These are phyloP conservation scores for Hylomyscus alleni DNA, from an alignment of 2,797 vertebrate species.

Conservation along the genomic window DNA sequence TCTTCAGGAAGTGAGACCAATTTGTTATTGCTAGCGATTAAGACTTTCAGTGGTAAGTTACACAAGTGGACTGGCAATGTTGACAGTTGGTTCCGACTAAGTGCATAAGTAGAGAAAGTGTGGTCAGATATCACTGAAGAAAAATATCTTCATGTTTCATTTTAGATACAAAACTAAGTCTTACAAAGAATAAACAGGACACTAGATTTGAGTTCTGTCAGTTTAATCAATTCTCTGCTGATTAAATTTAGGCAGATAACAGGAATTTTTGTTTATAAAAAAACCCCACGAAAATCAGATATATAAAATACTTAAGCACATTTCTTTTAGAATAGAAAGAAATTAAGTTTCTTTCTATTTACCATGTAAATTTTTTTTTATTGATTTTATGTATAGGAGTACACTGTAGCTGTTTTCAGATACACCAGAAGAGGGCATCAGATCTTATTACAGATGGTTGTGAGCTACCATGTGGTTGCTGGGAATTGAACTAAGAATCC, in stretches of 20 bases:
- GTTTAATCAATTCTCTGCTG: not conserved
- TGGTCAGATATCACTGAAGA: constrained; percentile 65
- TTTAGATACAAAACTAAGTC: constrained; percentile 17
- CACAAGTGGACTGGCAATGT: constrained; percentile 94
- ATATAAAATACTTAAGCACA: constrained; percentile 47
- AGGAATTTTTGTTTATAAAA: constrained; percentile 49
- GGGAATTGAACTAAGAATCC: too few species aligned
- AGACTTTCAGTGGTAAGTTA: constrained; percentile 95
- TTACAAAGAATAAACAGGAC: constrained; percentile 21
- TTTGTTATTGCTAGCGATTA: constrained; percentile 99
- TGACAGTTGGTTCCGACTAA: constrained; percentile 98
- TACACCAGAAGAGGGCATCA: not conserved
- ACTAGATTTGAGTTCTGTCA: constrained; percentile 21
- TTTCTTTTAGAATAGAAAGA: constrained; percentile 50
- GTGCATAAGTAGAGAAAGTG: constrained; percentile 74
- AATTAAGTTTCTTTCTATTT: constrained; percentile 47
- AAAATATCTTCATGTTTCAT: constrained; percentile 35
- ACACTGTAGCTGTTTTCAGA: not conserved
- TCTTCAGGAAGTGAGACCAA: constrained; percentile 97
- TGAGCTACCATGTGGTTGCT: too few species aligned
- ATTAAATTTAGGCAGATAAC: constrained; percentile 3
- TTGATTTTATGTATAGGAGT: not conserved
- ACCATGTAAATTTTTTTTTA: not conserved
- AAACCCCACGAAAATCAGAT: constrained; percentile 45
- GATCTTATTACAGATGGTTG: too few species aligned